phyloP scores from a whole-genome alignment of 2,113 vertebrate species.

The Megaceryle maxima region DNA sequence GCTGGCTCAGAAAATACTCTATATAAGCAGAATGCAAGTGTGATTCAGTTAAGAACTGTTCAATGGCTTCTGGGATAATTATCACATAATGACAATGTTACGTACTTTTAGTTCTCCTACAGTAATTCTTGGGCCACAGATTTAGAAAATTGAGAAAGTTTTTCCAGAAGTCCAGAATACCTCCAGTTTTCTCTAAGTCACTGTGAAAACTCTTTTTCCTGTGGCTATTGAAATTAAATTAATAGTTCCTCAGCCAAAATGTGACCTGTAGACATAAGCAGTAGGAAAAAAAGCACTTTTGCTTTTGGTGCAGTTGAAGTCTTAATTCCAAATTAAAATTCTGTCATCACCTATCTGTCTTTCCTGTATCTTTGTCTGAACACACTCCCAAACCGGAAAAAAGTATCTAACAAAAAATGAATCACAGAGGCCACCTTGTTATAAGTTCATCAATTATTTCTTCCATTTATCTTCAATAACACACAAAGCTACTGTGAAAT shows the following conservation, averaged over 20 bases:
- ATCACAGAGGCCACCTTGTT: background rate
- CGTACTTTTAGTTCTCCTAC: background rate
- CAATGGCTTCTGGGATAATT: background rate
- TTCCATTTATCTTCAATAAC: background rate
- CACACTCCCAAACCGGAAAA: accelerated
- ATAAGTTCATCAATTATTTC: background rate
- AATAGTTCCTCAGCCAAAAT: background rate
- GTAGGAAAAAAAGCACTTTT: background rate
- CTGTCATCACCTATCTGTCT: background rate
- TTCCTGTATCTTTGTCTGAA: background rate
- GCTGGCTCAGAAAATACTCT: background rate
- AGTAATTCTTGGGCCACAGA: background rate
- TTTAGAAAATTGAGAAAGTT: background rate
- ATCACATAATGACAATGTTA: background rate
- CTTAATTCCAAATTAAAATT: background rate
- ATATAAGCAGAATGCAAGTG: background rate
- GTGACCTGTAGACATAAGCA: background rate
- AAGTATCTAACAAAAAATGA: background rate
- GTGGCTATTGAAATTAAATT: background rate
- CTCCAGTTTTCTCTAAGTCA: background rate
- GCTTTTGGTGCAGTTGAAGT: background rate
- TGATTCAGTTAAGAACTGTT: background rate
- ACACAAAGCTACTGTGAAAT: background rate
- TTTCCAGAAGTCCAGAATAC: background rate
- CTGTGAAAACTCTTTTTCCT: background rate